phyloP scores from a whole-genome alignment of 2,797 vertebrate species.

The Poliocrania exsul region DNA sequence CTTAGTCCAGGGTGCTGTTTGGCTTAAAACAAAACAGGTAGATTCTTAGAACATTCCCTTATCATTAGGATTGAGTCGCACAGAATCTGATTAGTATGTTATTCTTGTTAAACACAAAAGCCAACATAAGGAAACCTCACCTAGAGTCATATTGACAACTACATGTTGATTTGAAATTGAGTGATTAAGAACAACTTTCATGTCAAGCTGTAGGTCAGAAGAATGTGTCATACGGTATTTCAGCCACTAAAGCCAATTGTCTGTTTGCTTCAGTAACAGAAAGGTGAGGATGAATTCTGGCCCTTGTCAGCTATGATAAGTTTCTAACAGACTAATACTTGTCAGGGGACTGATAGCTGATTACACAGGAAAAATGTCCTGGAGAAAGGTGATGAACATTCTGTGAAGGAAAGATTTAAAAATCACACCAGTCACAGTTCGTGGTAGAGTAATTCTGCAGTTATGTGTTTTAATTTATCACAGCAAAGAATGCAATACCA shows the following conservation, averaged over 20 bases:
- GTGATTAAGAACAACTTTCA: conserved; percentile 35
- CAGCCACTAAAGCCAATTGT: background rate
- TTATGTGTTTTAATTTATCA: conserved; percentile 52
- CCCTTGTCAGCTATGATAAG: conserved; percentile 59
- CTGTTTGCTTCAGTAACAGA: conserved; percentile 26
- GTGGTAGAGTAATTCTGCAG: conserved; percentile 36
- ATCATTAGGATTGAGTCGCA: background rate
- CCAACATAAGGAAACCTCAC: background rate
- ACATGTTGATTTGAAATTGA: conserved; percentile 7
- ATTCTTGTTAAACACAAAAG: background rate
- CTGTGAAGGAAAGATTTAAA: conserved; percentile 20
- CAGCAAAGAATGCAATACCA: background rate
- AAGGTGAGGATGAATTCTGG: conserved; percentile 48
- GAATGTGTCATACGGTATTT: background rate
- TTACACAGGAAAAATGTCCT: conserved; percentile 46
- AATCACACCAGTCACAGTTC: conserved; percentile 32
- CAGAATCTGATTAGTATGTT: background rate
- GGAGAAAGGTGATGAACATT: conserved; percentile 52
- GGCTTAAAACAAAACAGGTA: background rate
- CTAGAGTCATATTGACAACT: background rate
- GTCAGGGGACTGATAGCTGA: conserved; percentile 67
- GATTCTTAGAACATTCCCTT: background rate
- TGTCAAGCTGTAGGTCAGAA: conserved; percentile 17
- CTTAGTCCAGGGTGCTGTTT: background rate
- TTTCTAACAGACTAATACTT: conserved; percentile 63